Conservation (phyloP, 2,797 vertebrate genomes). For the Sibirionetta formosa region DNA sequence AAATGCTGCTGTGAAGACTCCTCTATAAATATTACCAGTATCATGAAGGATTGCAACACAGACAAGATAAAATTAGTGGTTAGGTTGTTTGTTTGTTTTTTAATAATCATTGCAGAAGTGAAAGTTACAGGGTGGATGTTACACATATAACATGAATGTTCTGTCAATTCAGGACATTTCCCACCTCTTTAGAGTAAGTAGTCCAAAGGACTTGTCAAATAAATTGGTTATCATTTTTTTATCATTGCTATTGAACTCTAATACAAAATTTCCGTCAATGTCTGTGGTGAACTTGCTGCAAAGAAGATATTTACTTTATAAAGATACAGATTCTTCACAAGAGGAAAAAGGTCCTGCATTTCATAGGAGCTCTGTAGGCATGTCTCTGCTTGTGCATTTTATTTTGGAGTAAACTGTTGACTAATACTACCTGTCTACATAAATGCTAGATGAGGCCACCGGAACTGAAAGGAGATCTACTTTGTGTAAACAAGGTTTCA, state of each 20-base stretch:
- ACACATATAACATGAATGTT: neutral
- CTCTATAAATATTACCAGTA: neutral
- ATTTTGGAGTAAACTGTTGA: neutral
- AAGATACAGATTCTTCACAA: neutral
- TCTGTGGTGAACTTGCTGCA: neutral
- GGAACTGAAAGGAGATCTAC: neutral
- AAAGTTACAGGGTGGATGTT: neutral
- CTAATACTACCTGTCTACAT: neutral
- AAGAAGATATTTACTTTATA: neutral
- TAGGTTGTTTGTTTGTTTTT: neutral
- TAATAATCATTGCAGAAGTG: neutral
- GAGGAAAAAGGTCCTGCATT: accelerated
- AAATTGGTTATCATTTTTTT: neutral
- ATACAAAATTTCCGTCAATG: neutral
- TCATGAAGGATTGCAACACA: neutral
- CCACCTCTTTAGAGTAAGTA: neutral
- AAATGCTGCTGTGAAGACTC: neutral
- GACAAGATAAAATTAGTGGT: neutral
- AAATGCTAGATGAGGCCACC: neutral
- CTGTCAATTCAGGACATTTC: neutral
- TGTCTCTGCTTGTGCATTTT: neutral
- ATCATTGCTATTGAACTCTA: neutral
- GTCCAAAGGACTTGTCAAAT: neutral
- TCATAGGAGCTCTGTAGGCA: neutral
- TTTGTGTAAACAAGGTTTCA: neutral